phyloP scores from a whole-genome alignment of 2,888 invertebrate genomes.

The Agonopterix alstromeriana region DNA sequence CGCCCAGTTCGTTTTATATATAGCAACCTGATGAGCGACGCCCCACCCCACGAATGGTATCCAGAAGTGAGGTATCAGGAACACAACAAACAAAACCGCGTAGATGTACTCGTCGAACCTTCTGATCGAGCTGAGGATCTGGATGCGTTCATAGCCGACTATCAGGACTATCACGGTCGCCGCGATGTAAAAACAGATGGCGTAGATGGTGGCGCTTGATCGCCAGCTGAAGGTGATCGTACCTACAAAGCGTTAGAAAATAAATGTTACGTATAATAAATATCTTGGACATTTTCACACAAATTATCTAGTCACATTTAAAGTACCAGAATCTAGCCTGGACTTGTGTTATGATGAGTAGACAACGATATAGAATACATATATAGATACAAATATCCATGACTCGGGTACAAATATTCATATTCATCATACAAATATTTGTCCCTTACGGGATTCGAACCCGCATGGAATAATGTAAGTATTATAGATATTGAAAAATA shows the following conservation, averaged over 20 bases:
- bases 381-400: too few species aligned
- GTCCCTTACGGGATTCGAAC: too few species aligned
- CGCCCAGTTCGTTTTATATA: conserved; percentile 83
- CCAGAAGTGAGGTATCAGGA: conserved; percentile 82
- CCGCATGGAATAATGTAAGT: too few species aligned
- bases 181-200: conserved; percentile 78
- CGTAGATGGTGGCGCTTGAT: conserved; percentile 79
- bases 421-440: too few species aligned
- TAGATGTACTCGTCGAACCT: conserved; percentile 84
- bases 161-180: conserved; percentile 75
- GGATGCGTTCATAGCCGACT: conserved; percentile 79
- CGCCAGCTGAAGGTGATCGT: conserved; percentile 80
- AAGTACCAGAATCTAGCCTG: too few species aligned
- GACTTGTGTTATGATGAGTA: too few species aligned
- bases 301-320: too few species aligned
- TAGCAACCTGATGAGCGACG: conserved; percentile 81
- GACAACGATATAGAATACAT: too few species aligned
- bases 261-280: not conserved
- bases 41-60: conserved; percentile 84
- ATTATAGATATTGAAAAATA: too few species aligned
- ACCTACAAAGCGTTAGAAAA: conserved; percentile 28
- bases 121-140: conserved; percentile 77
- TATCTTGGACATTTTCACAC: too few species aligned
- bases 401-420: too few species aligned
- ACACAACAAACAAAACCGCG: conserved; percentile 80